Evolutionary conservation across 2,113 vertebrate genomes (phyloP).

Genomic region (Nesoenas mayeri): DNA sequence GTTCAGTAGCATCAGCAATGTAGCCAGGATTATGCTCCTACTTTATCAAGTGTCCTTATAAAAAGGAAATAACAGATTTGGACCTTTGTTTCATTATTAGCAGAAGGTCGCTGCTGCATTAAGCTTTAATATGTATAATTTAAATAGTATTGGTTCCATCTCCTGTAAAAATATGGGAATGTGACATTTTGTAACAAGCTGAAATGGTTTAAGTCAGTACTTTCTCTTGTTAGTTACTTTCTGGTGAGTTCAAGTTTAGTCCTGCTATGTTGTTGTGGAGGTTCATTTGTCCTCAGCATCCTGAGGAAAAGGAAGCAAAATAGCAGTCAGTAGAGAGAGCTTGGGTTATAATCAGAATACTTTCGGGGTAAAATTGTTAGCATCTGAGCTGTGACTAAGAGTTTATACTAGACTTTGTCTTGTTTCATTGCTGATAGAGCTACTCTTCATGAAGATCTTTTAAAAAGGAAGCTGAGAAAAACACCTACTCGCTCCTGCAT

Average conservation of each 20-base stretch:
- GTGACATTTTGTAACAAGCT: background rate
- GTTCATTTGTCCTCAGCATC: background rate
- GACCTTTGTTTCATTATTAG: background rate
- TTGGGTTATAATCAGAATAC: background rate
- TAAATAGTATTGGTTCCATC: background rate
- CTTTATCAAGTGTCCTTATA: background rate
- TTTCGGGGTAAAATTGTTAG: background rate
- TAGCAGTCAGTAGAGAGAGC: background rate
- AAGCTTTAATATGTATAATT: background rate
- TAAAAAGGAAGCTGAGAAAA: background rate
- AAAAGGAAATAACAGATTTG: background rate
- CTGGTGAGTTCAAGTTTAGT: background rate
- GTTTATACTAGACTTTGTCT: background rate
- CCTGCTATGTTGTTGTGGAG: background rate
- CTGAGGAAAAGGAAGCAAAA: background rate
- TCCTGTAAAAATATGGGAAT: background rate
- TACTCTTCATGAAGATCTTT: background rate
- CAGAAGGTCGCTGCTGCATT: background rate
- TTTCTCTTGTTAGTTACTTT: background rate
- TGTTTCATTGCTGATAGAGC: background rate
- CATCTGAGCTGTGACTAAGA: background rate
- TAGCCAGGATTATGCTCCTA: background rate
- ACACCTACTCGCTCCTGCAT: background rate
- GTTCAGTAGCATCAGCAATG: background rate
- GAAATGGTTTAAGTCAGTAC: background rate